These are phyloP conservation scores for Silurus aristotelis DNA, from an alignment of 2,797 vertebrate species.

Conservation along the genomic window DNA sequence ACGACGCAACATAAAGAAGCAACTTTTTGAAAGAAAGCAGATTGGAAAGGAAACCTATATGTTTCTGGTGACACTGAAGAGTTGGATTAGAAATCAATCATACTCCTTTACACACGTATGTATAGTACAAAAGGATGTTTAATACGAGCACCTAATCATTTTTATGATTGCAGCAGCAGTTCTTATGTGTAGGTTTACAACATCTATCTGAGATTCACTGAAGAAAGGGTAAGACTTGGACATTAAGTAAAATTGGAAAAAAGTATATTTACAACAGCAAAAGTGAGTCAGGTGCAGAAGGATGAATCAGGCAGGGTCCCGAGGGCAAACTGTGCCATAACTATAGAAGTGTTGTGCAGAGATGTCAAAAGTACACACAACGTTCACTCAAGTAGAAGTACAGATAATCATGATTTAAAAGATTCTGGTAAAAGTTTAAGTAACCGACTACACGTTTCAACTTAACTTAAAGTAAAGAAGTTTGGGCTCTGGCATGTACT, in stretches of 20 bases:
- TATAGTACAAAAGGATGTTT: not conserved
- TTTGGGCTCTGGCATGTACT: too few species aligned
- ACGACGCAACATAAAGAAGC: not conserved
- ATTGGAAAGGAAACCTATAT: not conserved
- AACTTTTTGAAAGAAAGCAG: not conserved
- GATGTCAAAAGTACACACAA: too few species aligned
- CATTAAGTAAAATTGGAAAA: not conserved
- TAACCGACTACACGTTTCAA: too few species aligned
- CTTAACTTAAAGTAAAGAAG: too few species aligned
- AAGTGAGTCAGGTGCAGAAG: not conserved
- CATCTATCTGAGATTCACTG: not conserved
- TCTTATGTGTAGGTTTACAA: not conserved
- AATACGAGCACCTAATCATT: not conserved
- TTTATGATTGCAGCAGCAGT: not conserved
- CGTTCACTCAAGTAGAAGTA: too few species aligned
- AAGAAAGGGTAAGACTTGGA: not conserved
- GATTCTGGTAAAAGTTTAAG: too few species aligned
- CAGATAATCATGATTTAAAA: too few species aligned
- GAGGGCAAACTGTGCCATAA: not conserved
- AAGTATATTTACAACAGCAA: not conserved
- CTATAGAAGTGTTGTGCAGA: not conserved
- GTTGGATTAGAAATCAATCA: not conserved
- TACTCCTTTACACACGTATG: not conserved
- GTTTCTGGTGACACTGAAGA: not conserved
- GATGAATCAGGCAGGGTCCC: not conserved